A percentile compares a stretch with the other conserved stretches of the same genome.
These are phyloP conservation scores for Neolamprologus cancellatus DNA, from an alignment of 2,113 vertebrate genomes.

Conservation along the genomic window DNA sequence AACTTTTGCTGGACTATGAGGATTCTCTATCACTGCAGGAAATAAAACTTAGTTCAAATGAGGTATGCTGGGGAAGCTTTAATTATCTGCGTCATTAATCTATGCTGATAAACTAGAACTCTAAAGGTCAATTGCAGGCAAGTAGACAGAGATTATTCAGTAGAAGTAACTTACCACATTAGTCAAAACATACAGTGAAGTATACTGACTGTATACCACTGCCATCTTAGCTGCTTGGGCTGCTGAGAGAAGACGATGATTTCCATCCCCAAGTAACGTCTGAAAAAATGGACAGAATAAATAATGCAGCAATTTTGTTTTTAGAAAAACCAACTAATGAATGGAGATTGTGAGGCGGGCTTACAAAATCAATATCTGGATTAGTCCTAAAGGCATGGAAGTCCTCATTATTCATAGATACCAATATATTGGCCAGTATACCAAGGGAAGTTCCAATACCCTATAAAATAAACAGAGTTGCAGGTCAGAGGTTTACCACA, in stretches of 20 bases:
- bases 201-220: conserved; percentile 83
- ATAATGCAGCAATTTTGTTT: accelerated
- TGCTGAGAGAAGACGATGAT: conserved; percentile 81
- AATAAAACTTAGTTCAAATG: neutral
- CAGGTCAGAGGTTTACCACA: neutral
- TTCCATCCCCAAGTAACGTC: conserved; percentile 68
- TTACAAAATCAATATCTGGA: conserved; percentile 77
- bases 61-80: neutral
- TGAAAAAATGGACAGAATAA: neutral
- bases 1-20: neutral
- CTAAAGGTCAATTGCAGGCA: neutral
- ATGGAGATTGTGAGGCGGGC: neutral
- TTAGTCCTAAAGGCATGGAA: conserved; percentile 77
- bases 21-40: neutral
- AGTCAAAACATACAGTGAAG: conserved; percentile 86
- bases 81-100: accelerated
- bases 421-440: conserved; percentile 83
- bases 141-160: neutral
- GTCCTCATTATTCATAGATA: conserved; percentile 89
- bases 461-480: conserved; percentile 33
- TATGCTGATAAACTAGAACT: neutral
- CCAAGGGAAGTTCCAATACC: conserved; percentile 86
- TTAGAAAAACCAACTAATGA: neutral
- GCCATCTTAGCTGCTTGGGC: conserved; percentile 87
- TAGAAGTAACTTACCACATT: conserved; percentile 73